phyloP scores from a whole-genome alignment of 2,113 vertebrate genomes.

The Chaetops frenatus region DNA sequence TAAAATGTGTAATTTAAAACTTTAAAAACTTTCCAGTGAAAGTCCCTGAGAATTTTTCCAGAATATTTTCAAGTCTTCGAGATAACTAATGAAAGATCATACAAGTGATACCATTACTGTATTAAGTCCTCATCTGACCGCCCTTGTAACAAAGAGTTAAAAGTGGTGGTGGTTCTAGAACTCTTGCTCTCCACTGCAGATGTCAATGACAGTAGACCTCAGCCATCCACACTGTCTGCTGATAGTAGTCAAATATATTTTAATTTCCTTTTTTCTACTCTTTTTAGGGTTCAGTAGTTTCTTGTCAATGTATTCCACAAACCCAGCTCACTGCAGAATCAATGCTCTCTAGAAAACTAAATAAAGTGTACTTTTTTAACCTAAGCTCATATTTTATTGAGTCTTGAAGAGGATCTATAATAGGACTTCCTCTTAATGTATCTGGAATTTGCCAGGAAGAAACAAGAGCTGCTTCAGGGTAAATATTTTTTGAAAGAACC shows the following conservation, averaged over 20 bases:
- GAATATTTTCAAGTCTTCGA: neutral
- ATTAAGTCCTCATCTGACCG: neutral
- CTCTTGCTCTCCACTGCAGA: neutral
- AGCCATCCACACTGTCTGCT: neutral
- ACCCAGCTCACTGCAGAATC: neutral
- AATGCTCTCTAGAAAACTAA: neutral
- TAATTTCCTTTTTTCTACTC: neutral
- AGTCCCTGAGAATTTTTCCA: neutral
- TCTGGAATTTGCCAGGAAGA: neutral
- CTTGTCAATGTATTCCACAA: neutral
- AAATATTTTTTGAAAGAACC: neutral
- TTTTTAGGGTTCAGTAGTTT: neutral
- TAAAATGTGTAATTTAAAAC: neutral
- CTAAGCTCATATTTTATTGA: neutral
- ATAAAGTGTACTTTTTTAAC: neutral
- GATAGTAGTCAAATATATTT: neutral
- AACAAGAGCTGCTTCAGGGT: neutral
- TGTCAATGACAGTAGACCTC: neutral
- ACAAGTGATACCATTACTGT: fast-evolving
- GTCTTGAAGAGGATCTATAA: neutral
- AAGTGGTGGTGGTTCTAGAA: neutral
- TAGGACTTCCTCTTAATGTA: neutral
- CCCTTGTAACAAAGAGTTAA: neutral
- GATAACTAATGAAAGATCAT: neutral
- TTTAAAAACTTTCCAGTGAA: neutral